phyloP scores from a whole-genome alignment of 2,888 invertebrate species.

The Nudaria mundana region DNA sequence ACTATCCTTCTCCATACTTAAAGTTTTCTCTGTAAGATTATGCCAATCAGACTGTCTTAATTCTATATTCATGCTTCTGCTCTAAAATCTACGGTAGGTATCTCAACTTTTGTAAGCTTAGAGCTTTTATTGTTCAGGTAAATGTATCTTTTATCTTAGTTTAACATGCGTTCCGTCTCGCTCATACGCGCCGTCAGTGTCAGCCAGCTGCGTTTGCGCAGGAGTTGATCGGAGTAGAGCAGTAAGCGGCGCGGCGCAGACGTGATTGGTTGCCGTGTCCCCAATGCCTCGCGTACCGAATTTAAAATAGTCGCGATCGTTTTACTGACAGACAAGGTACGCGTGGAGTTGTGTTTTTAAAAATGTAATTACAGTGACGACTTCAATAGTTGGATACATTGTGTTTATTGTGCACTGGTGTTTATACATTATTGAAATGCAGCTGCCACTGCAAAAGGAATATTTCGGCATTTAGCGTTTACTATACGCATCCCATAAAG shows the following conservation, averaged over 20 bases:
- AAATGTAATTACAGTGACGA: slow-evolving; percentile 15
- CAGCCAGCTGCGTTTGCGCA: slow-evolving; percentile 55
- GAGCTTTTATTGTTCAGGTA: slow-evolving; percentile 74
- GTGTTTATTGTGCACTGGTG: slow-evolving; percentile 46
- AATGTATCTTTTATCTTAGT: slow-evolving; percentile 54
- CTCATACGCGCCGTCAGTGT: slow-evolving; percentile 49
- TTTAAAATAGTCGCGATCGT: slow-evolving; percentile 67
- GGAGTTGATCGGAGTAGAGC: slow-evolving; percentile 62
- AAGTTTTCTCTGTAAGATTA: no score
- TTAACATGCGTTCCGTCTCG: slow-evolving; percentile 40
- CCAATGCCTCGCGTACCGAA: slow-evolving; percentile 51
- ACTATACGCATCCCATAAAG: slow-evolving; percentile 23
- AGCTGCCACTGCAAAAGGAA: slow-evolving; percentile 48
- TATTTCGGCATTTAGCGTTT: slow-evolving; percentile 40
- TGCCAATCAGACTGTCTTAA: neutral
- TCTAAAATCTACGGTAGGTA: slow-evolving; percentile 39
- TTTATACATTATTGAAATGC: slow-evolving; percentile 38
- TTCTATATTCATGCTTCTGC: slow-evolving; percentile 19
- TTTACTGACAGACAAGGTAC: slow-evolving; percentile 50
- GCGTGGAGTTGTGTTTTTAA: slow-evolving; percentile 37
- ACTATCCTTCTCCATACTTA: no score
- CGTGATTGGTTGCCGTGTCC: slow-evolving; percentile 63
- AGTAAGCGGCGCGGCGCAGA: slow-evolving; percentile 73
- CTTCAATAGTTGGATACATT: slow-evolving; percentile 40
- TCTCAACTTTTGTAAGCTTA: slow-evolving; percentile 54